phyloP scores from a whole-genome alignment of 2,888 invertebrate genomes.

The Parelbella ahira region DNA sequence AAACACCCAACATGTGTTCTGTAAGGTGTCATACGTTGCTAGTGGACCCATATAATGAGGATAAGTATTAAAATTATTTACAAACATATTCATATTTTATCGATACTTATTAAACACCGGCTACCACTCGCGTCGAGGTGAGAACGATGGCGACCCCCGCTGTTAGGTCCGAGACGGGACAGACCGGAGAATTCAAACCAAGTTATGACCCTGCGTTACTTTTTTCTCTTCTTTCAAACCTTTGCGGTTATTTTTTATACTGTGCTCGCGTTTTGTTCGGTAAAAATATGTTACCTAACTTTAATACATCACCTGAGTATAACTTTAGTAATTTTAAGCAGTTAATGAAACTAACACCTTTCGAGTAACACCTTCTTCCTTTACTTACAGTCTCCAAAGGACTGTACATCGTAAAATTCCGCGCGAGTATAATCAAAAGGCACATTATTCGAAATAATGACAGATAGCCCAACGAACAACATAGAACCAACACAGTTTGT shows the following conservation, averaged over 20 bases:
- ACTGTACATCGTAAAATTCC: too few species aligned
- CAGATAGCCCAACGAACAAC: slow-evolving; percentile 1
- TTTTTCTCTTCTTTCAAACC: slow-evolving; percentile 43
- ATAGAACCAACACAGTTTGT: slow-evolving; percentile 10
- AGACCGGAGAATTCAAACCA: slow-evolving; percentile 75
- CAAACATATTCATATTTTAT: slow-evolving; percentile 80
- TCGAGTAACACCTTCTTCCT: too few species aligned
- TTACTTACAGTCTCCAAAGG: too few species aligned
- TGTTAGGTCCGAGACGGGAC: slow-evolving; percentile 71
- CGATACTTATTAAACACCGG: slow-evolving; percentile 79
- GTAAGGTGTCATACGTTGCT: too few species aligned
- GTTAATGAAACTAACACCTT: too few species aligned
- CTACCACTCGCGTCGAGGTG: slow-evolving; percentile 80
- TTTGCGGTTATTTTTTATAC: slow-evolving; percentile 51
- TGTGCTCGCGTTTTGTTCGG: slow-evolving; percentile 49
- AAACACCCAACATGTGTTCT: too few species aligned
- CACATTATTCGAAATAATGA: background rate
- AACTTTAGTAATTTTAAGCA: too few species aligned
- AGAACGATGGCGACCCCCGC: slow-evolving; percentile 79
- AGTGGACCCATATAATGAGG: slow-evolving; percentile 41
- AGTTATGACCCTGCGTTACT: slow-evolving; percentile 70
- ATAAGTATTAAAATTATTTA: slow-evolving; percentile 73
- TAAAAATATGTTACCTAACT: too few species aligned
- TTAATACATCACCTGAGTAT: too few species aligned
- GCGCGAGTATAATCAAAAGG: too few species aligned